These are phyloP conservation scores for Tetrax tetrax DNA, from an alignment of 2,113 vertebrate species.

Conservation along the genomic window DNA sequence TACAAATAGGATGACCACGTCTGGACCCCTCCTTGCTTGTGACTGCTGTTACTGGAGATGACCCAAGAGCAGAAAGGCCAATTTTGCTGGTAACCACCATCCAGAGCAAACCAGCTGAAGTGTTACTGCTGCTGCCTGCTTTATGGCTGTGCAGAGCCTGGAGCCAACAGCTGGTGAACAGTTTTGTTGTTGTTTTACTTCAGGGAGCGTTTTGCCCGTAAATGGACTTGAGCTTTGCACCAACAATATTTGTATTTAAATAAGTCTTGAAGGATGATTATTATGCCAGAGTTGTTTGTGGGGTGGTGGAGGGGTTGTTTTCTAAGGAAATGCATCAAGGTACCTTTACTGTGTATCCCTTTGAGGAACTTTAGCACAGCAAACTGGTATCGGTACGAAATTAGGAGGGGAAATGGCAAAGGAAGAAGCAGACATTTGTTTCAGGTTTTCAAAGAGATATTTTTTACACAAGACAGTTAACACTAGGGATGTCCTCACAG, in stretches of 20 bases:
- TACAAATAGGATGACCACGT: neutral
- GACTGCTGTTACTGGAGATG: neutral
- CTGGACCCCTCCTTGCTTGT: neutral
- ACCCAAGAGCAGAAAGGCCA: neutral
- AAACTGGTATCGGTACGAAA: neutral
- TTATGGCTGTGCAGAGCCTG: neutral
- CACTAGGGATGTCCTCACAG: neutral
- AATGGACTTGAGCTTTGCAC: slow-evolving; percentile 7
- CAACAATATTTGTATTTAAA: slow-evolving; percentile 41
- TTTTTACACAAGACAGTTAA: neutral
- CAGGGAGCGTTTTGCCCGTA: slow-evolving; percentile 7
- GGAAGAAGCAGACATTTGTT: neutral
- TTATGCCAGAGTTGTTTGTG: neutral
- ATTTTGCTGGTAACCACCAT: neutral
- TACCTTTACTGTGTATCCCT: neutral
- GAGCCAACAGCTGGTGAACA: slow-evolving; percentile 18
- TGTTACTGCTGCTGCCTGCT: neutral
- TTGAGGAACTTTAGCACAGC: neutral
- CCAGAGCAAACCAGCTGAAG: neutral
- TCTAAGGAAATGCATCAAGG: neutral
- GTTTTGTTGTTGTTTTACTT: slow-evolving; percentile 6
- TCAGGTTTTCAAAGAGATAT: neutral
- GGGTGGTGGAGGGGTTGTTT: neutral
- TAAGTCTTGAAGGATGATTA: neutral
- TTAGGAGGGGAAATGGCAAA: neutral